Evolutionary conservation across 2,888 invertebrate species (phyloP), one percentile per base, ranked within the genome.

Genomic region (Tuberolachnus salignus): DNA sequence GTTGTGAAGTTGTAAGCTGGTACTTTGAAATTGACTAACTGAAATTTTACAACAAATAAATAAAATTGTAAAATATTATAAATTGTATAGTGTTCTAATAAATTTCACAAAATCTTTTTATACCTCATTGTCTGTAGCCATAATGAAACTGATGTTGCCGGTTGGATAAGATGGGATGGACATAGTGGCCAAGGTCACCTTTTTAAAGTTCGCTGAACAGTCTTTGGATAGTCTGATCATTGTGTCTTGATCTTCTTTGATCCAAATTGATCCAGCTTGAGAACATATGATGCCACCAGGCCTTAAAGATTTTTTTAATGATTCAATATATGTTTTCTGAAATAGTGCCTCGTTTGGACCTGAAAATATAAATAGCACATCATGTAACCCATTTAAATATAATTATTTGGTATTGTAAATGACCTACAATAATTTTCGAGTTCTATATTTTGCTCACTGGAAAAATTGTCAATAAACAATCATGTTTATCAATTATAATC

Each of bases 91-190:
- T n/a, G 14, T 53, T 23, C 1, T 23, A 49, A 26, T 51, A 55
- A 4, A 42, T 16, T 6, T 13, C 16, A 26, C 53, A 19, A 51
- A 63, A 44, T 72, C 10, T 26, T 53, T 49, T 4, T 86, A 86
- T 85, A 90, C 89, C 63, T 86, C 85, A 83, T 92, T 90, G 59
- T 92, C 87, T 69, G 93, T 91, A 19, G 94, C 98, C 57, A 99
- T 88, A 1, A 98, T 89, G 85, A 97, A 98, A 0, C 98, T 98
- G 83, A 99, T 98, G 86, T 95, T 94, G 0, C 99, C 99, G 42
- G 95, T 94, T 0, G 99, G 98, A 86, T 99, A 99, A 0, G 97
- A 96, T 0, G 98, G 97, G 0, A 98, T 95, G 11, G 92, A 91
- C 0, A 93, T 90, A 74, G 90, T 89, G 0, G 92, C 95, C 84